A percentile compares a stretch with the other conserved stretches of the same genome.
These are phyloP conservation scores for Phyllostomus discolor DNA, from an alignment of 2,113 vertebrate genomes.

Conservation along the genomic window DNA sequence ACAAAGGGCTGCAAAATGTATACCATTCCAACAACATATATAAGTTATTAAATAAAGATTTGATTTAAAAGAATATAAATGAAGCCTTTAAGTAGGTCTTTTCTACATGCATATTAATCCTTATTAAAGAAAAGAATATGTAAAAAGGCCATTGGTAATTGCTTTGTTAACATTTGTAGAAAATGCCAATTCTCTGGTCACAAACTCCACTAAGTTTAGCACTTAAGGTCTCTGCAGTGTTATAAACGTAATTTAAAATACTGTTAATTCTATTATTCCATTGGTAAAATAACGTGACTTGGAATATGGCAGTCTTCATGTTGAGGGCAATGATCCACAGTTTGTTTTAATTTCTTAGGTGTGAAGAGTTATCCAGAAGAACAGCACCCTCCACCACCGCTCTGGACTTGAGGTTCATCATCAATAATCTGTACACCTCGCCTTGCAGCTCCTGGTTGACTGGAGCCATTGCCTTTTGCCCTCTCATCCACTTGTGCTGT, in stretches of 20 bases:
- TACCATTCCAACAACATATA: constrained; percentile 87
- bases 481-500: constrained; percentile 94
- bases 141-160: constrained; percentile 90
- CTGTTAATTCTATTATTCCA: constrained; percentile 87
- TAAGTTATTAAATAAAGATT: constrained; percentile 95
- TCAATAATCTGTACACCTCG: constrained; percentile 98
- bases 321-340: constrained; percentile 82
- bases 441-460: constrained; percentile 85
- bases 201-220: constrained; percentile 87
- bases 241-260: constrained; percentile 86
- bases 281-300: constrained; percentile 85
- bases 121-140: constrained; percentile 85
- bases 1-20: constrained; percentile 85
- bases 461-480: constrained; percentile 92
- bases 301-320: constrained; percentile 87
- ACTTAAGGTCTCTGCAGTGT: constrained; percentile 88
- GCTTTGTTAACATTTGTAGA: constrained; percentile 88
- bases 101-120: constrained; percentile 90
- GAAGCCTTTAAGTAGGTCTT: constrained; percentile 89
- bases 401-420: constrained; percentile 91
- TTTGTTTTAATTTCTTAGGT: constrained; percentile 63
- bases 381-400: constrained; percentile 89
- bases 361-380: constrained; percentile 88
- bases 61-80: constrained; percentile 91
- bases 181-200: constrained; percentile 89